phyloP scores from a whole-genome alignment of 2,888 invertebrate species.

The Eristalis tenax region DNA sequence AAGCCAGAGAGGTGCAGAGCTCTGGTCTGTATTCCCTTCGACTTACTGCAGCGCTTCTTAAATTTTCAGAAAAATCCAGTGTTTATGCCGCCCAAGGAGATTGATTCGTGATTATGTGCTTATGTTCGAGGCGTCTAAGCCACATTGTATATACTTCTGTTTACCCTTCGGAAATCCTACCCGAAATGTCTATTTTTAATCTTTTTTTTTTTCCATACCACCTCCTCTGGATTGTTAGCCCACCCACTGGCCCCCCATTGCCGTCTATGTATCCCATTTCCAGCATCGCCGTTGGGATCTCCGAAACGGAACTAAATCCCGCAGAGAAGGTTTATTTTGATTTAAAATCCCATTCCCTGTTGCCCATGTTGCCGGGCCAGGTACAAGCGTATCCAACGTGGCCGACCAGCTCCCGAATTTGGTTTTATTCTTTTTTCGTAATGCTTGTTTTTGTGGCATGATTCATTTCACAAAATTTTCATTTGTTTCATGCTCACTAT shows the following conservation, averaged over 20 bases:
- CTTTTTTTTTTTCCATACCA: too few relatives aligned
- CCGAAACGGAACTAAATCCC: not conserved
- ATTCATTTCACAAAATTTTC: not conserved
- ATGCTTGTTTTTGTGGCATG: not conserved
- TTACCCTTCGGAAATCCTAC: not conserved
- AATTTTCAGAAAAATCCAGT: not conserved
- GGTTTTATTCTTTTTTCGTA: not conserved
- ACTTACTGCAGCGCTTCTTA: too few relatives aligned
- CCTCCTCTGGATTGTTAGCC: not conserved
- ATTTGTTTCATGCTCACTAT: slow-evolving; percentile 7
- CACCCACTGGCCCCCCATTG: not conserved
- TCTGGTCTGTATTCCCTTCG: too few relatives aligned
- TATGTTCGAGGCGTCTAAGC: not conserved
- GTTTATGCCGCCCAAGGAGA: not conserved
- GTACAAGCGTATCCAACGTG: not conserved
- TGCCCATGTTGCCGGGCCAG: not conserved
- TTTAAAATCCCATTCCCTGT: not conserved
- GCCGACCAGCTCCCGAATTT: not conserved
- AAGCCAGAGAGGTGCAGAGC: too few relatives aligned
- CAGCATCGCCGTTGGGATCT: not conserved
- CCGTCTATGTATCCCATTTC: not conserved
- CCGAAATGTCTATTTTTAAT: not conserved
- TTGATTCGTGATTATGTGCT: not conserved
- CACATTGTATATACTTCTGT: not conserved
- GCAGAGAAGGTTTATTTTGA: not conserved